Percentiles rank a stretch among this genome's conserved stretches.
Evolutionary conservation across 2,888 invertebrate genomes (phyloP).

Genomic region (Argyra leucocephala): DNA sequence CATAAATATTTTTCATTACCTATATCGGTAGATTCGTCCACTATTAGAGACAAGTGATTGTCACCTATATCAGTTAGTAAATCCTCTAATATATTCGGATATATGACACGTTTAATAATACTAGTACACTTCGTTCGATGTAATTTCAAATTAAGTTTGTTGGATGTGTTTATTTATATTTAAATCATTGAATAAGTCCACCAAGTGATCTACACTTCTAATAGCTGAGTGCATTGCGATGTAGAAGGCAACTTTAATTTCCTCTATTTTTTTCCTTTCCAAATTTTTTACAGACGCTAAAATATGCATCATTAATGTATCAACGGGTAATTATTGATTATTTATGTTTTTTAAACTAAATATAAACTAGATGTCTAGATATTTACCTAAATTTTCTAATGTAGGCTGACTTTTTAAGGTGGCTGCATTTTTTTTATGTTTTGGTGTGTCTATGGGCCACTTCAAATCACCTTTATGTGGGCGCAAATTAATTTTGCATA

Average conservation of each 20-base stretch:
- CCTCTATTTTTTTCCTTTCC: background rate
- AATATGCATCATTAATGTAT: no score
- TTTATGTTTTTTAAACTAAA: no score
- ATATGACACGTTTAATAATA: background rate
- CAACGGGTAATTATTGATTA: no score
- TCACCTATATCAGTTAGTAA: background rate
- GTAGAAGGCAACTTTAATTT: background rate
- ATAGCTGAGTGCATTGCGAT: background rate
- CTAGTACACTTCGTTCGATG: slow-evolving; percentile 7
- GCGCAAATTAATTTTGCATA: no score
- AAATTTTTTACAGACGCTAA: no score
- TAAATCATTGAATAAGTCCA: background rate
- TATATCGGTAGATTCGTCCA: background rate
- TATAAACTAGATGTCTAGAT: no score
- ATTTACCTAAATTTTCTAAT: no score
- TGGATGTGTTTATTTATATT: no score
- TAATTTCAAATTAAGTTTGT: no score
- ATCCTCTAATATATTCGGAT: background rate
- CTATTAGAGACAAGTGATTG: background rate
- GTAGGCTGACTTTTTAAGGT: no score
- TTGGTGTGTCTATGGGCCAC: background rate
- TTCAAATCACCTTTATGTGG: no score
- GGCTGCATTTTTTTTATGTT: no score
- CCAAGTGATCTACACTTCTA: background rate
- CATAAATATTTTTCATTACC: background rate